Conservation (phyloP, 2,797 vertebrate species). For the Oophaga sylvatica region DNA sequence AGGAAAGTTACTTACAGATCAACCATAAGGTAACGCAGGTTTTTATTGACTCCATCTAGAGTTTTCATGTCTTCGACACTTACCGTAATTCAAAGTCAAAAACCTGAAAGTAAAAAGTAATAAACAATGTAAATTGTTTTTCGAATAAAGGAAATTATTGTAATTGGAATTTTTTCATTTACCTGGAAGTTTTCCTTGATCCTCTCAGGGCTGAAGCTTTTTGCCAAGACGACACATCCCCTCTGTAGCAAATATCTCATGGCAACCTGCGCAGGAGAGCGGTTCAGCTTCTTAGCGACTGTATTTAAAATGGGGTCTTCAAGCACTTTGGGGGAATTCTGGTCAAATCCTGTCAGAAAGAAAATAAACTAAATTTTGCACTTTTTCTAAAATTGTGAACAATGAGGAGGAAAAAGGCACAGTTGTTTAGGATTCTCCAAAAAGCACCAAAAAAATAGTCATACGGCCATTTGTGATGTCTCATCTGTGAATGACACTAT, state of each 20-base stretch:
- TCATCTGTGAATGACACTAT: no score
- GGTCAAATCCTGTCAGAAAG: constrained; percentile 49
- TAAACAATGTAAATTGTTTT: background rate
- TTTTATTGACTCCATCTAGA: background rate
- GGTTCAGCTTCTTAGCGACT: constrained; percentile 48
- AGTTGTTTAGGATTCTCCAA: no score
- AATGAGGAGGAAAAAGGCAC: no score
- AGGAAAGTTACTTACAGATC: background rate
- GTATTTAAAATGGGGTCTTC: constrained; percentile 49
- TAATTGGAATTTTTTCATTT: background rate
- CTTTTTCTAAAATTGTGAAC: no score
- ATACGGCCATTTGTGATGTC: no score
- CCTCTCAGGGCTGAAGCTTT: constrained; percentile 55
- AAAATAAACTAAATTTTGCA: no score
- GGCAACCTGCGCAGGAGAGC: constrained; percentile 56
- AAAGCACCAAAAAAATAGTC: no score
- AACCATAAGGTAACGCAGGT: background rate
- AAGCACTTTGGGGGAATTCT: constrained; percentile 37
- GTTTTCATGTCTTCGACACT: constrained; percentile 29
- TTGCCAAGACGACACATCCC: constrained; percentile 56
- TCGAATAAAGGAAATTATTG: no score
- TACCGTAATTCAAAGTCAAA: constrained; percentile 44
- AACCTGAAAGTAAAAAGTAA: constrained; percentile 7
- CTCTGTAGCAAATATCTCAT: constrained; percentile 58
- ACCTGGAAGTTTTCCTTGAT: constrained; percentile 64